Base-by-base conservation (phyloP, 2,113 vertebrate species). In the Delphinapterus leucas region DNA sequence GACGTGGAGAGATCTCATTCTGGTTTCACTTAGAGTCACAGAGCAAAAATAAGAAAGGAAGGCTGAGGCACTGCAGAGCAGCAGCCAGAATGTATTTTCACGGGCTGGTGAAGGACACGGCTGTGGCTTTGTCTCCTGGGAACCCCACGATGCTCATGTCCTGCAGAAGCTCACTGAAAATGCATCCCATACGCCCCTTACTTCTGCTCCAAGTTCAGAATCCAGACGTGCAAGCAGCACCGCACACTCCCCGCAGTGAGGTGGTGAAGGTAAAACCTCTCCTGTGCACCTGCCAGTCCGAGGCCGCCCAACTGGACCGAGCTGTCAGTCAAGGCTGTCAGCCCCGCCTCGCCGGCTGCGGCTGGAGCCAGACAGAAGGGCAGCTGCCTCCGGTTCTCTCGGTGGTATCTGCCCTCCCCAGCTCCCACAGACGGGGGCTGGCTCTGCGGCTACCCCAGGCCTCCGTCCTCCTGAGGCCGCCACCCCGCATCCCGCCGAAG, bases 361-460 rank as follows among this genome's bases (percentile, higher is more conserved):
- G 41, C 31, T n/a, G 9, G 3, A 2, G 26, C 14, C n/a, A 67
- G 9, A 21, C 13, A 49, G 58, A n/a, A 36, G 8, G 14, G 23
- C 41, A 8, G 31, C 25, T 36, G 47, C 33, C 17, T 55, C 28
- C 18, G 44, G 68, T 1, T 36, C 61, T 65, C 53, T 61, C 15
- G 2, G 41, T 21, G 5, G 6, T 5, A 33, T 17, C 81, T 8
- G 26, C 33, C n/a, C 41, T 55, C 4, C 18, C 41, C 26, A 41
- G 2, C 31, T 89, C 77, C 21, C 8, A 36, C 31, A 74, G 26
- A 83, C 2, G 20, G 38, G 41, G 0, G 13, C 36, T 1, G 8
- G 3, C 2, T 10, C 61, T 15, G 23, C 3, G 28, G 36, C 25
- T 44, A 26, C 41, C 5, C 1, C 36, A 14, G 12, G 10, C 7